A percentile compares a stretch with the other conserved stretches of the same genome.
phyloP scores from a whole-genome alignment of 2,888 invertebrate genomes.

The Orgyia antiqua region DNA sequence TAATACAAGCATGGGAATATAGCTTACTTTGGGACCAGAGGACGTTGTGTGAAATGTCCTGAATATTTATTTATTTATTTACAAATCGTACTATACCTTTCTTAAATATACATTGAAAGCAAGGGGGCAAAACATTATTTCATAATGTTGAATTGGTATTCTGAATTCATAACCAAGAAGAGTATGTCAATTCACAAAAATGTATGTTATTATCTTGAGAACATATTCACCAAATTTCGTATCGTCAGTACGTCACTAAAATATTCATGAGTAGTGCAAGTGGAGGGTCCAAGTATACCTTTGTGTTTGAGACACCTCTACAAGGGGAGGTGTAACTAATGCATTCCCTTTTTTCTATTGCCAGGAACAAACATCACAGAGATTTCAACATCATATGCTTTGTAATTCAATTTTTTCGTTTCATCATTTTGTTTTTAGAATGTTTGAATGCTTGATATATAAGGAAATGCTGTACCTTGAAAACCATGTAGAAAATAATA shows the following conservation, averaged over 20 bases:
- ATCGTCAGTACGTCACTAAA: conserved; percentile 50
- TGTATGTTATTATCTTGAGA: conserved; percentile 28
- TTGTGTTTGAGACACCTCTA: conserved; percentile 30
- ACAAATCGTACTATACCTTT: too few relatives aligned
- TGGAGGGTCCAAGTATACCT: conserved; percentile 45
- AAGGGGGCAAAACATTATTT: conserved; percentile 20
- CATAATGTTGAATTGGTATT: conserved; percentile 14
- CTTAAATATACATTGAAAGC: too few relatives aligned
- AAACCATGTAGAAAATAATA: too few relatives aligned
- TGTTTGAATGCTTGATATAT: too few relatives aligned
- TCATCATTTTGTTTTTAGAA: conserved; percentile 35
- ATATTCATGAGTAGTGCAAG: conserved; percentile 63
- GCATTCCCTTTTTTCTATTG: conserved; percentile 57
- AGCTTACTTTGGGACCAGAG: too few relatives aligned
- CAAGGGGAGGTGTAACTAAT: conserved; percentile 45
- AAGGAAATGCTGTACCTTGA: too few relatives aligned
- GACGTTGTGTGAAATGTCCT: too few relatives aligned
- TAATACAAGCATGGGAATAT: too few relatives aligned
- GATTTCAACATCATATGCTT: conserved; percentile 48
- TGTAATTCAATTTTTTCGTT: conserved; percentile 59
- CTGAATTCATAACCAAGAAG: conserved; percentile 8
- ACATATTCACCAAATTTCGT: conserved; percentile 50
- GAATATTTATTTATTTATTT: too few relatives aligned
- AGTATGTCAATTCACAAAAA: conserved; percentile 14
- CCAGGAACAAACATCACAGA: conserved; percentile 64